These are phyloP conservation scores for Coenonympha arcania DNA, from an alignment of 2,888 invertebrate genomes.

Conservation along the genomic window DNA sequence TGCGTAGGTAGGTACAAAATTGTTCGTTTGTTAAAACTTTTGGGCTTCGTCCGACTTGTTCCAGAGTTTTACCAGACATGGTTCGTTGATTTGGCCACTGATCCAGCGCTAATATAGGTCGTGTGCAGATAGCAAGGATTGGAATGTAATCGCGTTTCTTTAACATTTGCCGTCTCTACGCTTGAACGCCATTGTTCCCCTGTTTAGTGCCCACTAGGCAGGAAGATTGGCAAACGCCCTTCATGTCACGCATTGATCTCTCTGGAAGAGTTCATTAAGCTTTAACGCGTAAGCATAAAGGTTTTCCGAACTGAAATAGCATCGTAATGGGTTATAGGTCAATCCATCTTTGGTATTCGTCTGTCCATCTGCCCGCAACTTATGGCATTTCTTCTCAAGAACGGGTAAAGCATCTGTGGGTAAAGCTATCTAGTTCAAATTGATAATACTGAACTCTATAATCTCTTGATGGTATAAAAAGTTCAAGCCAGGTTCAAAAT, in stretches of 20 bases:
- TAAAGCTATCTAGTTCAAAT: no score
- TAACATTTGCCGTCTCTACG: not conserved
- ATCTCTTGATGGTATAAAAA: no score
- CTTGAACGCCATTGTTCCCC: not conserved
- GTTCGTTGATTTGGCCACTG: not conserved
- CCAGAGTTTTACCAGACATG: not conserved
- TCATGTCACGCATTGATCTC: not conserved
- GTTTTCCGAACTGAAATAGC: no score
- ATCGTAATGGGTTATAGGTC: no score
- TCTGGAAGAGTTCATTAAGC: no score
- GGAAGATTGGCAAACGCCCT: not conserved
- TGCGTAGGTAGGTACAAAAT: not conserved
- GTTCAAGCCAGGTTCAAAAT: no score
- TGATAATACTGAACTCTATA: no score
- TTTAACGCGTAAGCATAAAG: no score
- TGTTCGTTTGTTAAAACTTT: slow-evolving; percentile 2
- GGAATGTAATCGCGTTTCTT: not conserved
- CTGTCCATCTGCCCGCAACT: no score
- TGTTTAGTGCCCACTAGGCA: slow-evolving; percentile 4
- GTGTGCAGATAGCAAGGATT: not conserved
- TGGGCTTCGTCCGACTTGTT: not conserved
- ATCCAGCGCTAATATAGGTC: not conserved
- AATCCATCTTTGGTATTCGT: no score
- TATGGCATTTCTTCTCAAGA: no score
- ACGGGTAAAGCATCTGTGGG: no score